Conservation (phyloP, 2,797 vertebrate genomes). For the Sebastes umbrosus region DNA sequence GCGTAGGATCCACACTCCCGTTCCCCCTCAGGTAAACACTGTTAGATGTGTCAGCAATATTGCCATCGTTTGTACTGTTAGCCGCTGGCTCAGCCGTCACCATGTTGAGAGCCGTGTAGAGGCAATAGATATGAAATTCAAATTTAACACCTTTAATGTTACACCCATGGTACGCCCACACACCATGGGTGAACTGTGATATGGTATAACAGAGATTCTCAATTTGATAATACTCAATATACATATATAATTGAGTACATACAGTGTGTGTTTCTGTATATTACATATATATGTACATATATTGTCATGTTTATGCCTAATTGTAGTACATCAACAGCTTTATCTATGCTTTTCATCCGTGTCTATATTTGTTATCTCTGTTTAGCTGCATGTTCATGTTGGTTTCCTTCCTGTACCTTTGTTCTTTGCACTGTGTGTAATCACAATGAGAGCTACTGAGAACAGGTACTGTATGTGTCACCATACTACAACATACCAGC, state of each 20-base stretch:
- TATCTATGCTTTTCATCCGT: neutral
- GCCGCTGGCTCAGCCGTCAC: too few relatives aligned
- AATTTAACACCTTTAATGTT: too few relatives aligned
- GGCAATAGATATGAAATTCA: too few relatives aligned
- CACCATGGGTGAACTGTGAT: neutral
- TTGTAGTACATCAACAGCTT: neutral
- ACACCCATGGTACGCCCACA: too few relatives aligned
- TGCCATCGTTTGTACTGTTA: too few relatives aligned
- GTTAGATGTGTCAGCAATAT: too few relatives aligned
- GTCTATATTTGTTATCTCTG: neutral
- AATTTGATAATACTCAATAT: neutral
- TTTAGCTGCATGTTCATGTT: neutral
- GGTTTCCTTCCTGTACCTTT: neutral
- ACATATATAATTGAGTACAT: too few relatives aligned
- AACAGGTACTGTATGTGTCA: neutral
- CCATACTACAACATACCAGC: neutral
- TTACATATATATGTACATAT: neutral
- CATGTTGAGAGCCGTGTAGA: too few relatives aligned
- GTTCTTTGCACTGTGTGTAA: neutral
- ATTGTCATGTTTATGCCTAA: neutral
- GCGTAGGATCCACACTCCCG: too few relatives aligned
- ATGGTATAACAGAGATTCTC: neutral
- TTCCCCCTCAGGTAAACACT: too few relatives aligned
- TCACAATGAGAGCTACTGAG: neutral
- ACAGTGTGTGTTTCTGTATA: too few relatives aligned